These are phyloP conservation scores for Microplitis mediator DNA, from an alignment of 1,140 invertebrate genomes.

Conservation along the genomic window DNA sequence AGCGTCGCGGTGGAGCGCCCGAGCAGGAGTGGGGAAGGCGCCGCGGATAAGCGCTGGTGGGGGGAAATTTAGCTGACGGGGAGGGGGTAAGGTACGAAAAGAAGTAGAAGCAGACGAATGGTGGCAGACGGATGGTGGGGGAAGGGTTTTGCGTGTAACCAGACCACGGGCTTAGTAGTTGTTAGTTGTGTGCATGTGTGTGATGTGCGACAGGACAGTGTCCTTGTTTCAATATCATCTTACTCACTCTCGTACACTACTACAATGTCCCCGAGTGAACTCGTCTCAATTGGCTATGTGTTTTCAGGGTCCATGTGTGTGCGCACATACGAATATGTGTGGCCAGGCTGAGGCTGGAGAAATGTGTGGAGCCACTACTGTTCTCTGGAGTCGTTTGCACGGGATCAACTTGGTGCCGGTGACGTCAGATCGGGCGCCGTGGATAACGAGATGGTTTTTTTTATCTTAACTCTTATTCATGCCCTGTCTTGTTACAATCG, in stretches of 20 bases:
- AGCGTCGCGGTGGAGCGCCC: not conserved
- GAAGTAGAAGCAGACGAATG: too few relatives aligned
- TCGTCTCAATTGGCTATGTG: slow-evolving; percentile 5
- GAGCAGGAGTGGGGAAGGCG: not conserved
- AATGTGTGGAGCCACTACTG: not conserved
- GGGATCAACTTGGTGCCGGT: slow-evolving; percentile 25
- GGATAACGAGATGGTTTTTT: slow-evolving; percentile 45
- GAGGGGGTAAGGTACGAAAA: too few relatives aligned
- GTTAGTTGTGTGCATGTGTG: too few relatives aligned
- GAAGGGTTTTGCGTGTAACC: too few relatives aligned
- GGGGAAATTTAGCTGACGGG: not conserved
- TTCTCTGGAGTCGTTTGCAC: slow-evolving; percentile 1
- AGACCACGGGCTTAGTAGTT: too few relatives aligned
- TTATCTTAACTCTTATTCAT: slow-evolving; percentile 1
- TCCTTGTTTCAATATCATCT: too few relatives aligned
- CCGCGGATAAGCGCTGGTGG: not conserved
- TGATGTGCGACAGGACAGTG: not conserved
- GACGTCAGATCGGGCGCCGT: slow-evolving; percentile 47
- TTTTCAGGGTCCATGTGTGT: not conserved
- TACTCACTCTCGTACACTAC: too few relatives aligned
- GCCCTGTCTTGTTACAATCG: slow-evolving; percentile 35
- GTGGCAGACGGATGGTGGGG: too few relatives aligned
- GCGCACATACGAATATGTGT: too few relatives aligned
- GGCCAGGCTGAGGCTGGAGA: not conserved
- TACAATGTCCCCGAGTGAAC: not conserved